These are phyloP conservation scores for Bicyclus anynana DNA, from an alignment of 1,140 invertebrate genomes.

Conservation along the genomic window DNA sequence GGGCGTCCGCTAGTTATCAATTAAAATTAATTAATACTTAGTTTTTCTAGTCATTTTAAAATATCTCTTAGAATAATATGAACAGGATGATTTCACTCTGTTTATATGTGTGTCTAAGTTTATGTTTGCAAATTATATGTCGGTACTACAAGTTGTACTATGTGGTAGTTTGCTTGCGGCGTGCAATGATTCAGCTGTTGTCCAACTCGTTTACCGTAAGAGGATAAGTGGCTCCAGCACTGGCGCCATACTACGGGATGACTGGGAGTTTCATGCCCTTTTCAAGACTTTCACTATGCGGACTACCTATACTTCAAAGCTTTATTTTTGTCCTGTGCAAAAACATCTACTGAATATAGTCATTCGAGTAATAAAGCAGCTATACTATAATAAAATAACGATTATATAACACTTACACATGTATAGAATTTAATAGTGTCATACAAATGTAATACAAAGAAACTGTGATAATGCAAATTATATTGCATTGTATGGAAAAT, in stretches of 20 bases:
- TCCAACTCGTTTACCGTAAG: slow-evolving; percentile 55
- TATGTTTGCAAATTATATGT: neutral
- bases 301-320: neutral
- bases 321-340: neutral
- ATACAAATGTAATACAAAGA: too few relatives aligned
- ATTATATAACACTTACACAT: too few relatives aligned
- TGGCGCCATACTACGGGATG: slow-evolving; percentile 37
- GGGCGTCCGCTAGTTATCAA: too few relatives aligned
- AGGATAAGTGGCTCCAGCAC: slow-evolving; percentile 38
- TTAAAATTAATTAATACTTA: too few relatives aligned
- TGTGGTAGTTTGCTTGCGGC: slow-evolving; percentile 10
- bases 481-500: too few relatives aligned
- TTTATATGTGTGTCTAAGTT: neutral
- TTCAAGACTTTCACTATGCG: slow-evolving; percentile 11
- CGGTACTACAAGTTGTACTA: neutral
- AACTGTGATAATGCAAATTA: too few relatives aligned
- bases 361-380: too few relatives aligned
- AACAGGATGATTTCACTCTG: neutral
- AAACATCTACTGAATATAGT: too few relatives aligned
- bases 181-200: slow-evolving; percentile 45
- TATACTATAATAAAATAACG: too few relatives aligned
- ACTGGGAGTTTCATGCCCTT: slow-evolving; percentile 32
- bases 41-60: too few relatives aligned
- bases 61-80: too few relatives aligned
- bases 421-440: too few relatives aligned